A percentile compares a stretch with the other conserved stretches of the same genome.
Conservation (phyloP, 2,797 vertebrate species). For the Austrolebias charrua region DNA sequence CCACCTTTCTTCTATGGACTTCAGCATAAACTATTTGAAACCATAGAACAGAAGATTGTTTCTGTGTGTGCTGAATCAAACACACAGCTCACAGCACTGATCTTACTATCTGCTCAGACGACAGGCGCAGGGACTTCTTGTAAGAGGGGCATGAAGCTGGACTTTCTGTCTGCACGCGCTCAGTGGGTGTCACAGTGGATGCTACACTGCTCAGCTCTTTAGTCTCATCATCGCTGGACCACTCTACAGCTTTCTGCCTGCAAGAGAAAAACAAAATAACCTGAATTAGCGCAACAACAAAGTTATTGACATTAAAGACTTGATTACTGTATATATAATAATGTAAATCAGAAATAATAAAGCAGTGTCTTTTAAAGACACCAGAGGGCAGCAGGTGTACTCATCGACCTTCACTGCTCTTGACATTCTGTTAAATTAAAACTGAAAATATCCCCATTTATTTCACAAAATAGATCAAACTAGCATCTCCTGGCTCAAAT, state of each 20-base stretch:
- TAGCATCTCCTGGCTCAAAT: constrained; percentile 1
- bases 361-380: constrained; percentile 21
- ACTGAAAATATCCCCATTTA: not conserved
- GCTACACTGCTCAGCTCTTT: constrained; percentile 83
- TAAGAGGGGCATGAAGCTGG: constrained; percentile 78
- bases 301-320: too few species aligned
- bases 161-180: constrained; percentile 75
- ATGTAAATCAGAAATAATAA: not conserved
- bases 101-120: constrained; percentile 94
- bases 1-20: not conserved
- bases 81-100: not conserved
- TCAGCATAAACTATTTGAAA: not conserved
- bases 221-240: constrained; percentile 90
- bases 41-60: not conserved
- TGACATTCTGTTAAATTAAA: not conserved
- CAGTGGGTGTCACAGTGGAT: constrained; percentile 69
- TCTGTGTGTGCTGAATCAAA: not conserved
- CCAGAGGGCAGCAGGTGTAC: constrained; percentile 57
- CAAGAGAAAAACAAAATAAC: not conserved
- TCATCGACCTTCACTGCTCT: not conserved
- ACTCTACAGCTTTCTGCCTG: constrained; percentile 84
- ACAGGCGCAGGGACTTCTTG: constrained; percentile 93
- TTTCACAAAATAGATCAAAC: not conserved
- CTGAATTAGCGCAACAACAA: not conserved
- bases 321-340: too few species aligned